These are phyloP conservation scores for Chamaea fasciata DNA, from an alignment of 2,113 vertebrate species.

Conservation along the genomic window DNA sequence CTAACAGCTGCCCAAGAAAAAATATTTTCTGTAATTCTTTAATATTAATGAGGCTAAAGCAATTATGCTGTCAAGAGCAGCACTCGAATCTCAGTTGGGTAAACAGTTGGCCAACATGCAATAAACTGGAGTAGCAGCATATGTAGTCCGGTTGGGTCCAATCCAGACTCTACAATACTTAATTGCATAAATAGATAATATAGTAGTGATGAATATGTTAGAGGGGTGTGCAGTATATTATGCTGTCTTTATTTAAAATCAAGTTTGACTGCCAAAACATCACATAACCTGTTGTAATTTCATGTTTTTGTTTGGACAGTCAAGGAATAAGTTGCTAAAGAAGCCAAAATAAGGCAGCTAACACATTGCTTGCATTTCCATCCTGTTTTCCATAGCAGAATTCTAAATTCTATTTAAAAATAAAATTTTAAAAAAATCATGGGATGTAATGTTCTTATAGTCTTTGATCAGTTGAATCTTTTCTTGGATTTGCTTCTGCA, in stretches of 20 bases:
- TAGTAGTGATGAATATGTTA: constrained; percentile 43
- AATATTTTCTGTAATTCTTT: constrained; percentile 43
- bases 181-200: constrained; percentile 58
- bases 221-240: constrained; percentile 23
- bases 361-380: constrained; percentile 26
- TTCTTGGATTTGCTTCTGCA: background rate
- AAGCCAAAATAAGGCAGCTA: constrained; percentile 25
- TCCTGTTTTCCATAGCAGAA: background rate
- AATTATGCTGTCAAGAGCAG: constrained; percentile 50
- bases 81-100: constrained; percentile 41
- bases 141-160: constrained; percentile 54
- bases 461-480: background rate
- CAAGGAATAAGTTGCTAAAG: constrained; percentile 39
- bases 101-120: constrained; percentile 58
- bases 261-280: constrained; percentile 1
- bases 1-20: constrained; percentile 47
- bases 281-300: constrained; percentile 52
- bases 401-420: background rate
- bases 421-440: background rate
- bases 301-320: constrained; percentile 50
- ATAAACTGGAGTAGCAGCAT: constrained; percentile 51
- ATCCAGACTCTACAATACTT: constrained; percentile 50
- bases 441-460: background rate
- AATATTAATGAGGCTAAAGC: constrained; percentile 53
- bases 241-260: constrained; percentile 41